phyloP scores from a whole-genome alignment of 2,797 vertebrate species.

The Tokudaia muenninki region DNA sequence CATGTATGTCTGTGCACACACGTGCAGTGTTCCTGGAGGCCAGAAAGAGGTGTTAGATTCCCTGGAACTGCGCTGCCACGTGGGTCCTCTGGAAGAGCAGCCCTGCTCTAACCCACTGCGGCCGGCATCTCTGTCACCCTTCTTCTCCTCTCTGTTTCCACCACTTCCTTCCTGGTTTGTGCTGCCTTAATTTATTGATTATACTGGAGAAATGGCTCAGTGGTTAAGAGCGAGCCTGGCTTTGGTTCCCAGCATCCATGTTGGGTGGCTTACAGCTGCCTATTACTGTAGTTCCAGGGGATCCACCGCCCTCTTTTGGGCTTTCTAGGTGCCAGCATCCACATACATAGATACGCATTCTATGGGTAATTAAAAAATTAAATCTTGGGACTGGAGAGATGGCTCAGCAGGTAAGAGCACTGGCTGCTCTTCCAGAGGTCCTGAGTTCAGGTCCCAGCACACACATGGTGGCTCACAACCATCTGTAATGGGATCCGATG shows the following conservation, averaged over 20 bases:
- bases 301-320: not conserved
- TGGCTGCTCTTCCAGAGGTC: not conserved
- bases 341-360: not conserved
- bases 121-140: no score
- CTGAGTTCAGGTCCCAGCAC: not conserved
- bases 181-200: not conserved
- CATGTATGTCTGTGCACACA: not conserved
- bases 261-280: not conserved
- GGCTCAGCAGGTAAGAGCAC: not conserved
- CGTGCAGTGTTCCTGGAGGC: not conserved
- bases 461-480: no score
- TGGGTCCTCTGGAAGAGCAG: not conserved
- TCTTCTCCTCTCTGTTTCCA: not conserved
- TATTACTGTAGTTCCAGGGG: not conserved
- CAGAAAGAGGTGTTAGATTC: not conserved
- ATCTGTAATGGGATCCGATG: no score
- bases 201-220: not conserved
- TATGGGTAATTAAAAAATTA: not conserved
- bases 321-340: not conserved
- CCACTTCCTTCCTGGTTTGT: not conserved
- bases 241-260: not conserved
- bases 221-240: no score
- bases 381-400: not conserved
- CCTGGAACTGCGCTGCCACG: not conserved
- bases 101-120: not conserved